A percentile compares a stretch with the other conserved stretches of the same genome.
Evolutionary conservation across 2,888 invertebrate species (phyloP).

Genomic region (Leptinotarsa juncta): DNA sequence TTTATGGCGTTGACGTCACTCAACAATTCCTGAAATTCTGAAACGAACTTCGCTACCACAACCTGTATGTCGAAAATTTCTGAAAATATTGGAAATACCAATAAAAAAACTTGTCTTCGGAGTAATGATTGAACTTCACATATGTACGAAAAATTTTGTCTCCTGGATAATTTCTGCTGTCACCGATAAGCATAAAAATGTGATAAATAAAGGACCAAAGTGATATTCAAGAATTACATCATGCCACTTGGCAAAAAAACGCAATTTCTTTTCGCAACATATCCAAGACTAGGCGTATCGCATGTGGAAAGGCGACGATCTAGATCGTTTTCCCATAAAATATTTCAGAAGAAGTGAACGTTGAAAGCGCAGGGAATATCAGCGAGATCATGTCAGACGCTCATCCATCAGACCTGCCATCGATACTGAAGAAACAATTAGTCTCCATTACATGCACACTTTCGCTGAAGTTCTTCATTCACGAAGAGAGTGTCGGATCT

Average conservation of each 20-base stretch:
- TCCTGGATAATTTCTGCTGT: too few relatives aligned
- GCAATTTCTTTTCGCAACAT: neutral
- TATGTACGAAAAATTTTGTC: too few relatives aligned
- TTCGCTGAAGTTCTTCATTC: constrained; percentile 31
- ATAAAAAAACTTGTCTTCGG: too few relatives aligned
- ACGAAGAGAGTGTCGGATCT: neutral
- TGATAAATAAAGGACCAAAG: neutral
- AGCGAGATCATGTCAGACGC: constrained; percentile 45
- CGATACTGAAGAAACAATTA: constrained; percentile 51
- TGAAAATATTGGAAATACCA: too few relatives aligned
- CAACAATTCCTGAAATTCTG: too few relatives aligned
- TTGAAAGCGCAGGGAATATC: constrained; percentile 17
- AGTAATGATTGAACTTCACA: too few relatives aligned
- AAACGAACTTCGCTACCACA: too few relatives aligned
- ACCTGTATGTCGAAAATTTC: too few relatives aligned
- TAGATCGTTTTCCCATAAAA: neutral
- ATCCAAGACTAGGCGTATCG: neutral
- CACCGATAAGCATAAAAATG: too few relatives aligned
- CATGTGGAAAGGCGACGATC: constrained; percentile 1
- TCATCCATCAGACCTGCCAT: constrained; percentile 53
- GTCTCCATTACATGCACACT: constrained; percentile 53
- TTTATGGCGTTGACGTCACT: too few relatives aligned
- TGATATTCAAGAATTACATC: neutral
- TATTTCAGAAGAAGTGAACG: constrained; percentile 14
- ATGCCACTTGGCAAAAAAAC: neutral